Conservation (phyloP, 1,140 invertebrate species). For the Melanaphis sacchari region DNA sequence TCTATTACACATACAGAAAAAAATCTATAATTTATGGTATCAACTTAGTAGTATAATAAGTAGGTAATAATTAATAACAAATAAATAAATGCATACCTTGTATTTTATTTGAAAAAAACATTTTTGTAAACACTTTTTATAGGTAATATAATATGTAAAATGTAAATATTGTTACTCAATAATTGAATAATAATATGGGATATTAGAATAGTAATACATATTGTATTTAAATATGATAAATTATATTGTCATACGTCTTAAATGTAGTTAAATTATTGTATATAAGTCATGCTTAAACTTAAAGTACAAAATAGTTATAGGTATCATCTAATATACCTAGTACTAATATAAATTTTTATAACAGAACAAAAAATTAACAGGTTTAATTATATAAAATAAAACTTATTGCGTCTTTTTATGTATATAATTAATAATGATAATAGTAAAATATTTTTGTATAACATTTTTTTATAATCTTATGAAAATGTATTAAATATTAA, state of each 20-base stretch:
- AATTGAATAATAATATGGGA: background rate
- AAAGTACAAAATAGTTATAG: background rate
- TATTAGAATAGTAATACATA: slow-evolving; percentile 3
- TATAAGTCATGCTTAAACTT: background rate
- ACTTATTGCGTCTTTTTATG: background rate
- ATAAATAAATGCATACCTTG: no score
- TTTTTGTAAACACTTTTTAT: background rate
- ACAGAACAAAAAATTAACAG: background rate
- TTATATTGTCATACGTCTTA: slow-evolving; percentile 30
- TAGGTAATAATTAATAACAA: no score
- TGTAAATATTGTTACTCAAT: background rate
- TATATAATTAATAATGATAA: background rate
- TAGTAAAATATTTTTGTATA: background rate
- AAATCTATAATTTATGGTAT: no score
- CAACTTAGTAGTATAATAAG: no score
- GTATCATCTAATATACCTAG: background rate
- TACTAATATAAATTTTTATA: background rate
- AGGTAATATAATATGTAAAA: background rate
- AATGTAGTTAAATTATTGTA: slow-evolving; percentile 19
- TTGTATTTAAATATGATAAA: background rate
- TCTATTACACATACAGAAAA: no score
- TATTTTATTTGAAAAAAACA: no score
- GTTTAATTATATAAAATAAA: background rate
- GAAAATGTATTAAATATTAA: background rate
- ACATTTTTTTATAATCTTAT: background rate